A percentile compares a stretch with the other conserved stretches of the same genome.
Conservation (phyloP, 2,797 vertebrate species). For the Phyllotis vaccarum region DNA sequence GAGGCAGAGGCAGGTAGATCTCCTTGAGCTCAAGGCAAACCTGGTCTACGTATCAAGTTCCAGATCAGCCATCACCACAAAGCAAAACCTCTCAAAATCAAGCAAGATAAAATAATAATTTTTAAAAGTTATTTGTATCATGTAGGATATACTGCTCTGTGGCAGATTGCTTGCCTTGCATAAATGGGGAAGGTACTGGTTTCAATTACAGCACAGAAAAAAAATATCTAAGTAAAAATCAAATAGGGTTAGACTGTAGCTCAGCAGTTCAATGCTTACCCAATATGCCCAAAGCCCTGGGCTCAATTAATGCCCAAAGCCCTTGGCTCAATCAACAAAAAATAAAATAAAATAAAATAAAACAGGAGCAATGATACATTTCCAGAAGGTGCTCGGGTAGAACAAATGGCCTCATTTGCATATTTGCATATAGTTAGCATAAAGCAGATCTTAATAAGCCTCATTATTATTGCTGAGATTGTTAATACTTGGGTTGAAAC, state of each 20-base stretch:
- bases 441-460: not conserved
- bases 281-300: not conserved
- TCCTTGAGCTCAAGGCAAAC: not conserved
- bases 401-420: slow-evolving; percentile 7
- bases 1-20: not conserved
- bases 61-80: not conserved
- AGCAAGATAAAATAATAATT: not conserved
- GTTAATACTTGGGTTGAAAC: not conserved
- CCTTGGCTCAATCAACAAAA: too few species aligned
- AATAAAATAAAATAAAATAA: not conserved
- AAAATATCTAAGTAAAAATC: not conserved
- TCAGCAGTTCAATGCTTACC: not conserved
- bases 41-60: not conserved
- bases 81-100: not conserved
- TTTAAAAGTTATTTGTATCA: not conserved
- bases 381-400: not conserved
- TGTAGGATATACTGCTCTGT: not conserved
- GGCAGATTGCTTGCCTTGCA: not conserved
- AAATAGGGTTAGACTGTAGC: not conserved
- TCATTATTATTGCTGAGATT: not conserved
- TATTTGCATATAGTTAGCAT: not conserved
- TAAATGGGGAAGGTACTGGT: not conserved
- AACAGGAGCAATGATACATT: not conserved
- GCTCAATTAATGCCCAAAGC: not conserved
- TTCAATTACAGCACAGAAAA: not conserved